Evolutionary conservation across 2,113 vertebrate genomes (phyloP).

Genomic region (Pelobates fuscus): DNA sequence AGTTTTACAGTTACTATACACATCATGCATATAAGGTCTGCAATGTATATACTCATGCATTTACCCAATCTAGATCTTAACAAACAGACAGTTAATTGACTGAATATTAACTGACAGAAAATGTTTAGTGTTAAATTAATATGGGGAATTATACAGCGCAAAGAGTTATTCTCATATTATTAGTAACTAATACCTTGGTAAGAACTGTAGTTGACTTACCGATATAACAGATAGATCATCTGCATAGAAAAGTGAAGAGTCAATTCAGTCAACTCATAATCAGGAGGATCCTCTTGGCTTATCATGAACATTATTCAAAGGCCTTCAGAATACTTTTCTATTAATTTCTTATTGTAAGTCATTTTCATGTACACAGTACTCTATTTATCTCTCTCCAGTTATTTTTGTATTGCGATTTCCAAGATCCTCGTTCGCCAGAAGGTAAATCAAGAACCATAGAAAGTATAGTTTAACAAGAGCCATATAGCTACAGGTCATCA

Average conservation of each 20-base stretch:
- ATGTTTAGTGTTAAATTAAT: not conserved
- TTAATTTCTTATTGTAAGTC: too few relatives aligned
- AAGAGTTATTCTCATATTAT: not conserved
- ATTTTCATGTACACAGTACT: too few relatives aligned
- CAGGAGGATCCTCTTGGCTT: not conserved
- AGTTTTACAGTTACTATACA: not conserved
- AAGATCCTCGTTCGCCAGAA: too few relatives aligned
- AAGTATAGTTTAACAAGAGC: too few relatives aligned
- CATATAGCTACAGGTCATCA: too few relatives aligned
- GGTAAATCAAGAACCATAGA: too few relatives aligned
- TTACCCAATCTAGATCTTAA: not conserved
- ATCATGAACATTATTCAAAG: too few relatives aligned
- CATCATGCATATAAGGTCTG: not conserved
- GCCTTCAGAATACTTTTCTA: too few relatives aligned
- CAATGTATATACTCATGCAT: not conserved
- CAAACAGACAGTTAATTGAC: not conserved
- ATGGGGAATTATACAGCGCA: not conserved
- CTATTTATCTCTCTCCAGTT: too few relatives aligned
- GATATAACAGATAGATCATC: not conserved
- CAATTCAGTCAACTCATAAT: not conserved
- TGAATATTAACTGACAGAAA: not conserved
- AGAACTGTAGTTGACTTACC: not conserved
- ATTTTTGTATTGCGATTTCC: too few relatives aligned
- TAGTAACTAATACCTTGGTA: not conserved
- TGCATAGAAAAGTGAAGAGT: constrained; percentile 8